Evolutionary conservation across 1,140 invertebrate genomes (phyloP).

Genomic region (Linepithema humile): DNA sequence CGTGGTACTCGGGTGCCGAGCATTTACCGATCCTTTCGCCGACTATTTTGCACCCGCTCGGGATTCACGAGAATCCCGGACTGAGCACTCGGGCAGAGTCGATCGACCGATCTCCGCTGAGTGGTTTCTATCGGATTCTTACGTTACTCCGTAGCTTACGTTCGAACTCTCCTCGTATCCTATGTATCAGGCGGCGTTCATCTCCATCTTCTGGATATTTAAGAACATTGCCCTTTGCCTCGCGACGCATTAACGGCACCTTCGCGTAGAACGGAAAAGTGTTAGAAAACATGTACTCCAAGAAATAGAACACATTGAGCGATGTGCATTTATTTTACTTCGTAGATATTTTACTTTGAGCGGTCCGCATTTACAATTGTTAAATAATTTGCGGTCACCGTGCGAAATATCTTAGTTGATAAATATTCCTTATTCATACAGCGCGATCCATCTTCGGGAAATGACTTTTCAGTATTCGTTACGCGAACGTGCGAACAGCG

Average conservation of each 20-base stretch:
- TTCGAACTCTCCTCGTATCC: background rate
- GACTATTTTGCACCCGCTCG: constrained; percentile 61
- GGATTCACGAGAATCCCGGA: constrained; percentile 55
- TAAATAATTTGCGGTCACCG: background rate
- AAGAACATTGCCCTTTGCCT: constrained; percentile 4
- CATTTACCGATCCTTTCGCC: constrained; percentile 67
- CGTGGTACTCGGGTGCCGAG: constrained; percentile 17
- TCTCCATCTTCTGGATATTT: constrained; percentile 14
- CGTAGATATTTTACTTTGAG: background rate
- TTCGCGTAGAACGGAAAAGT: background rate
- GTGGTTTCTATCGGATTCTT: background rate
- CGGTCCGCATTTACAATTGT: background rate
- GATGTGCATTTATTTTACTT: background rate
- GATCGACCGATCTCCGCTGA: constrained; percentile 6
- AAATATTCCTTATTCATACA: constrained; percentile 35
- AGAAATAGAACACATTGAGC: background rate
- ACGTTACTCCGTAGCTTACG: background rate
- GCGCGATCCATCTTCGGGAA: constrained; percentile 36
- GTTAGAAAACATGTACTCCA: background rate
- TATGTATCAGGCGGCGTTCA: background rate
- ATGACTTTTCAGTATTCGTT: background rate
- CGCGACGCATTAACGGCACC: background rate
- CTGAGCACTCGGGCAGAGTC: constrained; percentile 16
- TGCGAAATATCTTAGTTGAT: background rate
- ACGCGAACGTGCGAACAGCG: background rate